Conservation (phyloP, 2,113 vertebrate species). For the Lagopus leucura region DNA sequence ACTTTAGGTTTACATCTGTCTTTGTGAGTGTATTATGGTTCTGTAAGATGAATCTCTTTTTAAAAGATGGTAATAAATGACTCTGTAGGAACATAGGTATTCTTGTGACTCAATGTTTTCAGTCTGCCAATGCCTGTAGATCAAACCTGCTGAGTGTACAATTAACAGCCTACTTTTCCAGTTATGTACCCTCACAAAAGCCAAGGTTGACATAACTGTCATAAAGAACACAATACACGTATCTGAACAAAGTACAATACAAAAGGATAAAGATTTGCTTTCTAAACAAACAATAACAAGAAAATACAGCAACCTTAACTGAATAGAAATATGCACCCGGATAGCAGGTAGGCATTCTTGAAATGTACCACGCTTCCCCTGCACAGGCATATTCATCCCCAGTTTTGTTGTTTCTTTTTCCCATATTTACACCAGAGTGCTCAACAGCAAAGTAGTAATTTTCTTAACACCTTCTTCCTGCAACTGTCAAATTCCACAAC, state of each 20-base stretch:
- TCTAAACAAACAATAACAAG: not conserved
- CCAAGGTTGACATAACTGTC: not conserved
- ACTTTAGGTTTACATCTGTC: not conserved
- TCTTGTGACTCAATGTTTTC: constrained; percentile 28
- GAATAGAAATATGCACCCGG: not conserved
- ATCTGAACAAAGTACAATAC: not conserved
- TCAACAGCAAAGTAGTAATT: not conserved
- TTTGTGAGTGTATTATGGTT: not conserved
- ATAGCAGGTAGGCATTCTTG: not conserved
- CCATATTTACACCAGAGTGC: not conserved
- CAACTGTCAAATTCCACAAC: not conserved
- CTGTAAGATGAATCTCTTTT: not conserved
- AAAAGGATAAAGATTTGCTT: not conserved
- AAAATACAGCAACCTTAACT: not conserved
- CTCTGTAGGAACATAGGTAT: not conserved
- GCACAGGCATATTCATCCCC: not conserved
- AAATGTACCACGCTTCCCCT: not conserved
- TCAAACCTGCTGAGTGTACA: not conserved
- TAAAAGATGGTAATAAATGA: not conserved
- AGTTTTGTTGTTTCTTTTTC: not conserved
- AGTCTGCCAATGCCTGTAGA: not conserved
- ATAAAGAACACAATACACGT: not conserved
- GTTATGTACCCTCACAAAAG: not conserved
- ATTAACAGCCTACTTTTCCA: not conserved
- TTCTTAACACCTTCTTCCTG: not conserved